Evolutionary conservation across 2,888 invertebrate species (phyloP).

Genomic region (Nematopogon swammerdamellus): DNA sequence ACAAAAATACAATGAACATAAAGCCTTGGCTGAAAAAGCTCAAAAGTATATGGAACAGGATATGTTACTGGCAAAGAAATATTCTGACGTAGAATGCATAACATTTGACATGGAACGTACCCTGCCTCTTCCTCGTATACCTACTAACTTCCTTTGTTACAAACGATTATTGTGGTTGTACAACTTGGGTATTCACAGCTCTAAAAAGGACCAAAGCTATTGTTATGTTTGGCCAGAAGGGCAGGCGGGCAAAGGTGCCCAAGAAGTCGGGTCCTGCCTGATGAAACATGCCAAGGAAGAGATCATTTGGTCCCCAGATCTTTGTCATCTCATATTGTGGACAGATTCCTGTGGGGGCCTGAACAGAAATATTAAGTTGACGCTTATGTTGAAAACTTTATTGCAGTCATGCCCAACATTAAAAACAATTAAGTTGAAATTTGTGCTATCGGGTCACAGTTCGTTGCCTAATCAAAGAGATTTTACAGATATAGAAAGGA

Average conservation of each 20-base stretch:
- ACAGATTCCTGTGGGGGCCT: slow-evolving; percentile 1
- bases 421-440: slow-evolving; percentile 1
- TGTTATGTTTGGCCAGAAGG: slow-evolving; percentile 1
- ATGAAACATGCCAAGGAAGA: slow-evolving; percentile 1
- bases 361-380: background rate
- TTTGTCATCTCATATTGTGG: slow-evolving; percentile 1
- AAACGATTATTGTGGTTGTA: slow-evolving; percentile 1
- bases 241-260: slow-evolving; percentile 1
- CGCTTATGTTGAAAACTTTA: background rate
- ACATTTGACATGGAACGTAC: background rate
- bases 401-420: slow-evolving; percentile 1
- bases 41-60: slow-evolving; percentile 1
- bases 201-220: slow-evolving; percentile 1
- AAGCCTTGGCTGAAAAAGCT: background rate
- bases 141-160: background rate
- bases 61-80: slow-evolving; percentile 1
- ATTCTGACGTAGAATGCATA: slow-evolving; percentile 1
- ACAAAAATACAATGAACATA: background rate
- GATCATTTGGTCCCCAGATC: background rate
- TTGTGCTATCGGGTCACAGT: background rate
- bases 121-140: background rate
- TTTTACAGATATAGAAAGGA: background rate
- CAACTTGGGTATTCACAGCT: background rate
- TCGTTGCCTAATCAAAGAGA: slow-evolving; percentile 1
- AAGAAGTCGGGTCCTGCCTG: background rate